Evolutionary conservation across 2,888 invertebrate genomes (phyloP), one percentile per base, ranked within the genome.

Genomic region (Agonum fuliginosum): DNA sequence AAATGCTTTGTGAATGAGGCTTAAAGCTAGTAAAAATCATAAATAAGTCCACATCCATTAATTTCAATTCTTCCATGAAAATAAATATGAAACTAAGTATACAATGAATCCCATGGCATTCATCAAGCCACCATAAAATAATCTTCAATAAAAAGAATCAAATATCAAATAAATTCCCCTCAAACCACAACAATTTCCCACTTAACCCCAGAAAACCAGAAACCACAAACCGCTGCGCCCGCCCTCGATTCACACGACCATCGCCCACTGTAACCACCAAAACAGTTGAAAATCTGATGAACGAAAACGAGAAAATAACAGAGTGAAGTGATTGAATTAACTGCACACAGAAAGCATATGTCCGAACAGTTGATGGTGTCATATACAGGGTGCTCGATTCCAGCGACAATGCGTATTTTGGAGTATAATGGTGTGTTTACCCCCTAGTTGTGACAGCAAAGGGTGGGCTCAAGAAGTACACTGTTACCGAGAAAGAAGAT

Each of bases 261-360:
- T 19, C 10, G 19, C 3, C 72, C 20, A 43, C n/a, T 12, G n/a
- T 12, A 30, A 62, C 10, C 34, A 37, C 19, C 14, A 72, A 72
- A 72, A 34, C 37, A 72, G 48, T 30, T 34, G 51, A 54, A 34
- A 30, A 37, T 37, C n/a, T 54, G 54, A 71, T 30, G 41, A 8
- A 12, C 17, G 48, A 48, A 70, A 48, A 65, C 69, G 54, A 72
- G 51, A 72, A 54, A 72, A 72, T 37, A 54, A 72, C 34, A 72
- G 12, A 24, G 14, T 20, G 19, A 12, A 67, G 54, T 72, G 72
- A 74, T 74, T 74, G 74, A 62, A 74, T 74, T 74, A 74, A 74
- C 74, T 74, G 41, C 22, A 22, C 22, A 22, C 20, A 34, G 22
- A 54, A 43, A 74, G 48, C 74, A 74, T 74, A 74, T 74, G 74